Conservation (phyloP, 2,888 invertebrate genomes). For the Harpagoxenus sublaevis region DNA sequence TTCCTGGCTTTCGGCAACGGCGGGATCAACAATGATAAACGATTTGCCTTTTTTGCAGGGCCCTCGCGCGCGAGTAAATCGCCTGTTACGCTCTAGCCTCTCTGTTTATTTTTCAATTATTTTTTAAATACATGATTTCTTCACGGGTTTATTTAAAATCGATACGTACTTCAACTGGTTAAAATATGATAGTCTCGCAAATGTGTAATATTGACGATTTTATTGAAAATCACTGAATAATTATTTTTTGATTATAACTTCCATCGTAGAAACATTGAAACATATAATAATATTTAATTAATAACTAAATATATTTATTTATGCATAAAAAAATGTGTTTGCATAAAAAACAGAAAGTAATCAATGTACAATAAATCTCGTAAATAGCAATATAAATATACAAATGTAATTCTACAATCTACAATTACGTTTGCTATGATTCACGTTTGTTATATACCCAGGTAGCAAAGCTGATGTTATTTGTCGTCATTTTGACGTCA, state of each 20-base stretch:
- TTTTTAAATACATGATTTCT: conserved; percentile 18
- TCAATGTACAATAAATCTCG: background rate
- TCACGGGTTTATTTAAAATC: conserved; percentile 23
- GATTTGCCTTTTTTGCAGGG: conserved; percentile 58
- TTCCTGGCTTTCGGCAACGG: conserved; percentile 41
- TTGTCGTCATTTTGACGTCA: too few relatives aligned
- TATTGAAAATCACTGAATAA: background rate
- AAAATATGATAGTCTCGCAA: background rate
- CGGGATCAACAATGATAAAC: conserved; percentile 65
- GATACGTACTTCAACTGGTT: background rate
- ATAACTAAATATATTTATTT: background rate
- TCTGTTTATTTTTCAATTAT: conserved; percentile 43
- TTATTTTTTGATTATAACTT: background rate
- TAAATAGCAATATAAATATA: background rate
- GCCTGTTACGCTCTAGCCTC: conserved; percentile 28
- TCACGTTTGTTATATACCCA: background rate
- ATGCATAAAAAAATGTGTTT: background rate
- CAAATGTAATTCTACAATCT: conserved; percentile 2
- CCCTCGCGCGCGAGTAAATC: conserved; percentile 57
- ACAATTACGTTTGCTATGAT: background rate
- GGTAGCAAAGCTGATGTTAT: too few relatives aligned
- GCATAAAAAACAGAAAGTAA: background rate
- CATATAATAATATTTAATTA: conserved; percentile 9
- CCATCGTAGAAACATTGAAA: background rate
- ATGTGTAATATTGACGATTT: background rate